Base-by-base conservation (phyloP, 2,113 vertebrate species). In the Ranitomeya imitator region DNA sequence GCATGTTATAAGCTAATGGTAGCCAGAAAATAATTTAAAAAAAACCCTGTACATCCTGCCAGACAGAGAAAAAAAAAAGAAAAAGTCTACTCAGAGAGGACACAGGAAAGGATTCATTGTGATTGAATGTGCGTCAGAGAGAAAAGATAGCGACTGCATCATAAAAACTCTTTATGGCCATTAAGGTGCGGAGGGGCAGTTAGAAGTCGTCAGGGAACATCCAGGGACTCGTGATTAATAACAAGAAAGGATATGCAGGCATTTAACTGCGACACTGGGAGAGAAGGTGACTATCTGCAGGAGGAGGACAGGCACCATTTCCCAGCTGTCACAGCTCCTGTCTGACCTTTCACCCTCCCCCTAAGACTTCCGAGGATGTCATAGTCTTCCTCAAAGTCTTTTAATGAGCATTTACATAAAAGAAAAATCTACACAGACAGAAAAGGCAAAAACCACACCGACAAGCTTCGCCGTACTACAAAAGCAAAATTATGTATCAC, bases 121-220 rank as follows among this genome's bases (percentile, higher is more conserved):
- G 80, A 88, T 63, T 83, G 87, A 88, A 84, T 78, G 80, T 67
- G 73, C 69, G 76, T 84, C 87, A 88, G 86, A 88, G 89, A 89
- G 89, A 84, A 90, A 90, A 7, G 0, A 89, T 80, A 54, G 89
- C 78, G 79, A 91, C 85, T 89, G 86, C 91, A 78, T 78, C 90
- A 91, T 93, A 90, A 93, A 91, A 92, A 90, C 52, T 92, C 90
- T 91, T 92, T 90, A 93, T 71, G 87, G 91, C 91, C 90, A 90
- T 93, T 92, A 92, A 61, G 89, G 90, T 71, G 88, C 92, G 88
- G 71, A 52, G 0, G 15, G 92, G 92, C 93, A 92, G 92, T 92
- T 92, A 91, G 88, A 73, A 9, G 89, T 88, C 80, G 89, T 90
- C 90, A 91, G 91, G 83, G 91, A 87, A 89, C 79, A 86, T 91